Percentiles rank a stretch among this genome's conserved stretches.
Evolutionary conservation across 2,888 invertebrate species (phyloP).

Genomic region (Philonicus albiceps): DNA sequence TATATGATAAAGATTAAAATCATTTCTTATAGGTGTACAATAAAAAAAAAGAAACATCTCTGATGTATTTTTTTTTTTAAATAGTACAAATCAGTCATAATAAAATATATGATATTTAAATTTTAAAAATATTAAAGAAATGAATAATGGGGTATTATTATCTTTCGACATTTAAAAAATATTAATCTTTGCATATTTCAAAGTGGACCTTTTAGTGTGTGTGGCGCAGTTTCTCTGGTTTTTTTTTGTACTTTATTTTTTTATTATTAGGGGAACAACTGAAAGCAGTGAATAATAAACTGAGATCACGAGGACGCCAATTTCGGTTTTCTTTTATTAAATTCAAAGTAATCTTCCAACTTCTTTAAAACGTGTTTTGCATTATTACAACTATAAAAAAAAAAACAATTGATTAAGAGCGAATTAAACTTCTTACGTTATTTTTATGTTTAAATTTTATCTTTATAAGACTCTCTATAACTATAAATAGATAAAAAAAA

Average conservation of each 20-base stretch:
- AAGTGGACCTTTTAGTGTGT: not conserved
- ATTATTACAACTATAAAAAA: too few relatives aligned
- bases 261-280: not conserved
- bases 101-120: not conserved
- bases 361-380: not conserved
- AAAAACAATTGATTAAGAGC: too few relatives aligned
- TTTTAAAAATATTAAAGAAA: not conserved
- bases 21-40: not conserved
- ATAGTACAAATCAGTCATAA: not conserved
- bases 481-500: too few relatives aligned
- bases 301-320: too few relatives aligned
- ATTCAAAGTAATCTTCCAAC: not conserved
- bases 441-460: too few relatives aligned
- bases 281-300: not conserved
- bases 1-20: not conserved
- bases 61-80: not conserved
- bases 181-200: not conserved
- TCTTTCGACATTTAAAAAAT: not conserved
- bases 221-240: not conserved
- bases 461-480: too few relatives aligned
- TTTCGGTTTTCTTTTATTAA: not conserved
- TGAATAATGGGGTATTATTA: not conserved
- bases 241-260: too few relatives aligned
- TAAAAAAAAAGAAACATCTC: too few relatives aligned
- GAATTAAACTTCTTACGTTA: too few relatives aligned